A percentile compares a stretch with the other conserved stretches of the same genome.
Evolutionary conservation across 2,888 invertebrate species (phyloP).

Genomic region (Hyalella azteca): DNA sequence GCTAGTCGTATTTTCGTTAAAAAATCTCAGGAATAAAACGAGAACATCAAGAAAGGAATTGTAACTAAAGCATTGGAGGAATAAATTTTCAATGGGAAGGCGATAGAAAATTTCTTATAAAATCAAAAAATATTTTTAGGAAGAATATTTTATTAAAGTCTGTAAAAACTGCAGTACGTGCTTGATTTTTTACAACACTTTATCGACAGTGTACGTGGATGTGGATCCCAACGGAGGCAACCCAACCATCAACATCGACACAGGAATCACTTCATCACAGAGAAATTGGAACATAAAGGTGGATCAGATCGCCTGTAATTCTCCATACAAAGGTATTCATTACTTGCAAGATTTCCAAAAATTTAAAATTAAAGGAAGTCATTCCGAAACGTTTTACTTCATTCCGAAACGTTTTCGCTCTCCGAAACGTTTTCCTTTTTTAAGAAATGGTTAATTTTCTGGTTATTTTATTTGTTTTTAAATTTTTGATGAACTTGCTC

Average conservation of each 20-base stretch:
- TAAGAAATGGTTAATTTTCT: too few species aligned
- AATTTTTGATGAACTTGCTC: too few species aligned
- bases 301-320: slow-evolving; percentile 39
- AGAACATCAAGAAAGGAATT: too few species aligned
- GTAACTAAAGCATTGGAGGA: too few species aligned
- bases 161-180: neutral
- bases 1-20: neutral
- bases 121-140: neutral
- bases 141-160: neutral
- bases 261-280: neutral
- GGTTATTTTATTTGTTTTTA: too few species aligned
- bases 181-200: neutral
- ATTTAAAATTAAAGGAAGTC: too few species aligned
- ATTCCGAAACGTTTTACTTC: too few species aligned
- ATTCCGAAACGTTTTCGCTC: too few species aligned
- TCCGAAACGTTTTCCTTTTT: too few species aligned
- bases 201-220: neutral
- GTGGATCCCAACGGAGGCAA: neutral
- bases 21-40: neutral
- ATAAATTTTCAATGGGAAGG: neutral
- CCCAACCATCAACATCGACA: neutral
- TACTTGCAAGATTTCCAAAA: too few species aligned
- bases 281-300: slow-evolving; percentile 32
- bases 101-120: neutral
- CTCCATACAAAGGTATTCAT: neutral